Evolutionary conservation across 2,113 vertebrate species (phyloP).

Genomic region (Lethenteron reissneri): DNA sequence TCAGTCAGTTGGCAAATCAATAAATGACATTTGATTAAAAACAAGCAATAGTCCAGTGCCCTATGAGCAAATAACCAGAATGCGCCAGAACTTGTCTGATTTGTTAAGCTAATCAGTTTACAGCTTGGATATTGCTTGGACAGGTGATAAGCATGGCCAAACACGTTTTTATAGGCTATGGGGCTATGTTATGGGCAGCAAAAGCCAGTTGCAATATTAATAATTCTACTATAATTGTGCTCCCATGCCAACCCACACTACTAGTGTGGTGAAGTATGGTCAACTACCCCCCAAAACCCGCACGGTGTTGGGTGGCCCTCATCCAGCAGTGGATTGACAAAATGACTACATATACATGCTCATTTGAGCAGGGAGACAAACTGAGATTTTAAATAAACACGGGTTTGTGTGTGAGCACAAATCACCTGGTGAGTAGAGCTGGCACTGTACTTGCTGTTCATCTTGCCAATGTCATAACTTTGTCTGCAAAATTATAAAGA

Average conservation of each 20-base stretch:
- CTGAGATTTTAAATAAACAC: background rate
- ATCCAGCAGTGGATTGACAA: background rate
- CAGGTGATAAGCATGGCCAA: too few relatives aligned
- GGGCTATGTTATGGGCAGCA: too few relatives aligned
- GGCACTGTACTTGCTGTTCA: constrained; percentile 25
- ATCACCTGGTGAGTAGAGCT: constrained; percentile 42
- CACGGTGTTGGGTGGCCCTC: too few relatives aligned
- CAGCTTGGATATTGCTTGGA: background rate
- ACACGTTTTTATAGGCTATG: too few relatives aligned
- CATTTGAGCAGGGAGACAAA: background rate
- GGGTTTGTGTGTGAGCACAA: background rate
- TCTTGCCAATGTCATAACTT: constrained; percentile 62
- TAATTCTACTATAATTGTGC: too few relatives aligned
- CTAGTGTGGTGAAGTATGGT: too few relatives aligned
- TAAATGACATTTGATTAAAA: constrained; percentile 7
- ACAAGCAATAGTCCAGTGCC: background rate
- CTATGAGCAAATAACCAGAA: background rate
- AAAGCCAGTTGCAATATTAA: too few relatives aligned
- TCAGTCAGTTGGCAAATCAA: background rate
- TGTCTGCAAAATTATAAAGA: constrained; percentile 25
- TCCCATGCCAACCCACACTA: too few relatives aligned
- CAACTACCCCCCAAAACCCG: too few relatives aligned
- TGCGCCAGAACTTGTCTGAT: background rate
- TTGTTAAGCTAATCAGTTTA: background rate
- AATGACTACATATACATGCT: background rate